Base-by-base conservation (phyloP, 1,140 invertebrate genomes). In the Tetranychus urticae region DNA sequence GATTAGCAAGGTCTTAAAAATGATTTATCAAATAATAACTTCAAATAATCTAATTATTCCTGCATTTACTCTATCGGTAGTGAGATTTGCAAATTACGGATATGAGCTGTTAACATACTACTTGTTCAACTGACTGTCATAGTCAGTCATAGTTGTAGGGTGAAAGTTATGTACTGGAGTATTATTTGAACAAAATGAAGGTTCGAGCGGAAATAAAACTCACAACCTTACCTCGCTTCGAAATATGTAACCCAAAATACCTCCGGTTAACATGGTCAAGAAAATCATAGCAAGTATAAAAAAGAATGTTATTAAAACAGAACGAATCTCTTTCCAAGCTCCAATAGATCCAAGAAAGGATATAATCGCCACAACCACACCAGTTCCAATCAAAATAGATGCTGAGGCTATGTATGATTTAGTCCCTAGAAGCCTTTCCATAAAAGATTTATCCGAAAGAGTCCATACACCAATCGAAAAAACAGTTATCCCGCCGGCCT, bases 161-260 rank as follows among this genome's bases (percentile, higher is more conserved):
- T 42, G 39, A 42, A 42, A 10, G 39, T 42, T 42, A 42, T 42
- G 5, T 1, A 42, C 10, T 10, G 5, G 5, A 42, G 39, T 42
- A 42, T 10, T 6, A 42, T 42, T 42, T 42, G 39, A 10, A 42
- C 10, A 6, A 42, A 42, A 0, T 42, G 10, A 42, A 42, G 10
- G 5, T 6, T 42, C 10, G 39, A 5, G 39, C 39, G 39, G 39
- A 42, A 6, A 6, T 7, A 52, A 52, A 52, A 6, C 65, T 45
- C 14, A 31, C 50, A 54, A 57, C 63, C 63, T 67, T 61, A 69
- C 68, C 57, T 69, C 66, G 61, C 63, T 82, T 56, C 84, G 78
- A 72, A 89, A 91, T 45, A 91, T 85, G 68, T 88, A 90, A 35
- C 84, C 85, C 46, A 92, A 74, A 59, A 90, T 84, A 23, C 87